Conservation (phyloP, 92 coral and sea anemone species). For the Porites evermanni region DNA sequence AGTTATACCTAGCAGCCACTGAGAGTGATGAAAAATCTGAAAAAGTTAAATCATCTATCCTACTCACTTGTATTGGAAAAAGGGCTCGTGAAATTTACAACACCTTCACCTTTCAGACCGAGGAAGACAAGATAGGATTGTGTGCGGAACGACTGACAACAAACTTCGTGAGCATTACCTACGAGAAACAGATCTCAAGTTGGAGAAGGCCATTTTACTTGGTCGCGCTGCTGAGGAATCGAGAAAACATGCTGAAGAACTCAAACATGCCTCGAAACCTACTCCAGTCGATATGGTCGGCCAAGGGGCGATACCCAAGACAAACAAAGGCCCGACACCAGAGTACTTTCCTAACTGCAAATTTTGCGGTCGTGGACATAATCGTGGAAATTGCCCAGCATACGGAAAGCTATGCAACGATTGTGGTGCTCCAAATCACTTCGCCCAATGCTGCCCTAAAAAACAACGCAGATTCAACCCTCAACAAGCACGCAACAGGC, state of each 20-base stretch:
- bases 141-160: conserved; percentile 2
- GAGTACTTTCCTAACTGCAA: conserved; percentile 29
- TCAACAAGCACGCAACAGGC: not conserved
- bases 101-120: conserved; percentile 45
- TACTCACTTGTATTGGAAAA: conserved; percentile 58
- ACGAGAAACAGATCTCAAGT: conserved; percentile 10
- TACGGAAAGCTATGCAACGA: conserved; percentile 42
- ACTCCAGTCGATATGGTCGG: conserved; percentile 24
- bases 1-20: conserved; percentile 8
- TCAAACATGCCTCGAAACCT: conserved; percentile 5
- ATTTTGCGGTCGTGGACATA: conserved; percentile 52
- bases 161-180: conserved; percentile 1
- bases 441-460: conserved; percentile 43
- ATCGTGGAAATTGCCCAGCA: conserved; percentile 47
- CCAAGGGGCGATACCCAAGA: not conserved
- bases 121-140: conserved; percentile 8
- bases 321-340: not conserved
- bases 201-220: conserved; percentile 47
- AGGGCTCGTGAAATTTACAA: conserved; percentile 52
- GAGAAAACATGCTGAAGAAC: conserved; percentile 47
- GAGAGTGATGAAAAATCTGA: conserved; percentile 29
- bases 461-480: not conserved
- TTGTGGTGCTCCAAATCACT: conserved; percentile 47
- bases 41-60: conserved; percentile 46
- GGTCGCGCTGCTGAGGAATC: conserved; percentile 29